Base-by-base conservation (phyloP, 2,113 vertebrate species). In the Petroica traversi region DNA sequence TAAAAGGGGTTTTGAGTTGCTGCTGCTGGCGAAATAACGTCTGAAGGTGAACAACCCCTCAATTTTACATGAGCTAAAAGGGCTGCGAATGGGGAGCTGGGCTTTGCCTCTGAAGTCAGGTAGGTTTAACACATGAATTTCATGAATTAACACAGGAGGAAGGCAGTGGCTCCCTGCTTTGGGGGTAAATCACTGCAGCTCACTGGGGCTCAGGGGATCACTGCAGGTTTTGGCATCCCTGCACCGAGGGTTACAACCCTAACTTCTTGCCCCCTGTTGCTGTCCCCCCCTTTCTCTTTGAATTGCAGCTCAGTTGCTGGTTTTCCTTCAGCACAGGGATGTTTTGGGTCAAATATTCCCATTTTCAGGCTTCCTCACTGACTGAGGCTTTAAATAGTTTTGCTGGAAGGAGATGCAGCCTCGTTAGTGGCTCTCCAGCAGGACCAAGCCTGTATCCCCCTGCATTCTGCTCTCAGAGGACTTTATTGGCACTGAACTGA, bases 371-470 rank as follows among this genome's bases (percentile, higher is more conserved):
- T 49, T 64, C 31, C 61, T 59, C 19, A 2, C 6, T 3, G 3
- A n/a, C 19, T 8, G 20, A 29, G 33, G 28, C 10, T 58, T 64
- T 78, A 16, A 12, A 45, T 10, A 19, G 51, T 33, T 81, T 26
- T 52, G 23, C 69, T 9, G 4, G 29, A 64, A 59, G 58, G 73
- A 23, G 48, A 28, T 1, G 0, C 38, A 41, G 78, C 41, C 41
- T 52, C 2, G 2, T 57, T n/a, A 31, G 36, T 2, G 2, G 22
- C 1, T 5, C 1, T 0, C 31, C 48, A 45, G 62, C 0, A 1
- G 46, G 62, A 18, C 1, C 41, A 0, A 0, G 3, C 13, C 57
- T 24, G 38, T 4, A 1, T 29, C 17, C 43, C 52, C 38, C 36
- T 0, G 12, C 59, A 66, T 61, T 14, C 0, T 52, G 69, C 61